Evolutionary conservation across 2,113 vertebrate species (phyloP), one percentile per base, ranked within the genome.

Genomic region (Phoxinus phoxinus): DNA sequence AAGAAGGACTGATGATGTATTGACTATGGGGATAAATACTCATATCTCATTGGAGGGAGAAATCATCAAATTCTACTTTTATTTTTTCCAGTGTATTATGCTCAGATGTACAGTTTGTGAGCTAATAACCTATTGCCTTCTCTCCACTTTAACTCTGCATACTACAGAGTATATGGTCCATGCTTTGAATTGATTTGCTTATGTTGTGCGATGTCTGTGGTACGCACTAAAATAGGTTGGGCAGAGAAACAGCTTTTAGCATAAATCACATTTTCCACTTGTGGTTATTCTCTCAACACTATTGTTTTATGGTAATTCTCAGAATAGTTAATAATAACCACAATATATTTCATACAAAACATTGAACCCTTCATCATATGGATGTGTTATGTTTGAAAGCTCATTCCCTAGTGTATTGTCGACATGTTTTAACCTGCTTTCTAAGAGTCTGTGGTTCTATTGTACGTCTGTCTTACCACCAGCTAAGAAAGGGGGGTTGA

Each of bases 381-480:
- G 44, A 81, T 25, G 6, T 35, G 27, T 35, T 67, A 6, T 69
- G 21, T 53, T 32, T 69, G 46, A 82, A 25, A 83, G 67, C 27
- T 58, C 10, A 41, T 72, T 58, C 48, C 32, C 63, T 19, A 35
- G 80, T 10, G 44, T 35, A 53, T 53, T 56, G 32, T 71, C 13
- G 48, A 58, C 67, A 72, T 83, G 67, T 83, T 83, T 83, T 58
- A 83, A 83, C 81, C 48, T 82, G 48, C 44, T 69, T 69, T 69
- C 13, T 56, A 73, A 67, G 27, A 27, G 1, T 72, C 67, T 41
- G 67, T 83, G 81, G 19, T 73, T 72, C 48, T 56, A 58, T 41
- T 83, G 81, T 58, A 72, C 21, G 80, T 51, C 61, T 51, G 44
- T 81, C 44, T 67, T 65, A 25, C 25, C 67, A 72, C 11, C 3